Evolutionary conservation across 1,140 invertebrate genomes (phyloP), one percentile per base, ranked within the genome.

Genomic region (Megathymus violae): DNA sequence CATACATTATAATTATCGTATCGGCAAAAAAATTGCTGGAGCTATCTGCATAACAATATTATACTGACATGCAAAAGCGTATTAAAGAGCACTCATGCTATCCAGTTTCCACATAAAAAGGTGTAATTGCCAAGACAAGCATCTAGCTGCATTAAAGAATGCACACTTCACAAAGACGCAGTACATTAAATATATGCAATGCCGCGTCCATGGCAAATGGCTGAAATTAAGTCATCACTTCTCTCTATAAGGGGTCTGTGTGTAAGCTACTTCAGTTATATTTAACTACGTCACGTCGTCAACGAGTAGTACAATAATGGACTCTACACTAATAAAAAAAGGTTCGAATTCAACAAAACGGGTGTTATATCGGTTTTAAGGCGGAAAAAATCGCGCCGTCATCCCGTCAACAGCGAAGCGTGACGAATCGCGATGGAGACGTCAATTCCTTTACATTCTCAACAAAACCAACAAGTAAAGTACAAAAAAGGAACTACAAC

Each of bases 391-490:
- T 85, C 71, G 82, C 85, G 70, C 41, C 73, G 87, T 89, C 87
- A 89, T 84, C 78, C 67, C 74, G 69, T 61, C 69, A 69, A 81
- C 75, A 79, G 64, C 66, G 64, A 74, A 76, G 72, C 84, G 85
- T 82, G 78, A 86, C 88, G 79, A 82, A 90, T 80, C 67, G 79
- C 76, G 58, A 88, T 83, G 77, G 74, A 88, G 83, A 74, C 85
- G 85, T 90, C 81, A 88, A 87, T 87, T 78, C 80, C 79, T 81
- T 76, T 76, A 78, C 74, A 76, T 85, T 79, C 80, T 77, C 65
- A 52, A 85, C 69, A 88, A 85, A 90, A 86, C 80, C 84, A 88
- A 90, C 87, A 86, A 85, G 76, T 76, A 71, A 69, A 69, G 62
- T 38, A 75, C 40, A 78, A 84, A 81, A 80, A 77, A 71, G 40